Evolutionary conservation across 2,113 vertebrate species (phyloP).

Genomic region (Eudyptes chrysolophus): DNA sequence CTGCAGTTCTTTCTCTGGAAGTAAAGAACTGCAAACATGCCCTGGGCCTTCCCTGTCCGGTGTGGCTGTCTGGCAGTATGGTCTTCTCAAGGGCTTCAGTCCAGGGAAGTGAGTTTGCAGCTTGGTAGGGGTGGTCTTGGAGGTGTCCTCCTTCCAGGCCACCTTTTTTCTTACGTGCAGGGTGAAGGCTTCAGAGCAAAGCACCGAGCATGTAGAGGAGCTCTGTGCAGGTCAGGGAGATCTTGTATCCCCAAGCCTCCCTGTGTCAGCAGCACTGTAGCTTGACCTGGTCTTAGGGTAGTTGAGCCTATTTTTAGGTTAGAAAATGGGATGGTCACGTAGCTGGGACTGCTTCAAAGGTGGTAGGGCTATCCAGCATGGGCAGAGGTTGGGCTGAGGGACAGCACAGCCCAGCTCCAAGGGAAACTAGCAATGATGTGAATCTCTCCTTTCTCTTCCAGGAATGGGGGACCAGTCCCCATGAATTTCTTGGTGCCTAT

Average conservation of each 20-base stretch:
- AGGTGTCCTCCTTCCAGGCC: neutral
- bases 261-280: neutral
- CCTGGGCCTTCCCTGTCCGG: neutral
- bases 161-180: neutral
- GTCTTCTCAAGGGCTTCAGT: neutral
- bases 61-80: neutral
- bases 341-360: neutral
- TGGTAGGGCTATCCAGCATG: neutral
- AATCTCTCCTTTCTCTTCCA: constrained; percentile 62
- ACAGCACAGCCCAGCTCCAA: neutral
- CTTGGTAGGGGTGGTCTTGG: neutral
- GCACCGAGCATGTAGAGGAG: neutral
- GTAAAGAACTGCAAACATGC: rapidly evolving
- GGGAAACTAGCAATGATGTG: neutral
- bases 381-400: neutral
- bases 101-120: neutral
- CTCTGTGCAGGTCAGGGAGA: neutral
- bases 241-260: neutral
- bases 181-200: neutral
- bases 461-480: constrained; percentile 93
- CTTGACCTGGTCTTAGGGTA: neutral
- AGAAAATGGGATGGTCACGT: neutral
- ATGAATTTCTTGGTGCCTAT: constrained; percentile 88
- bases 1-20: neutral
- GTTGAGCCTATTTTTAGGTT: neutral